phyloP scores from a whole-genome alignment of 2,797 vertebrate genomes.

The Thripadectes ignobilis region DNA sequence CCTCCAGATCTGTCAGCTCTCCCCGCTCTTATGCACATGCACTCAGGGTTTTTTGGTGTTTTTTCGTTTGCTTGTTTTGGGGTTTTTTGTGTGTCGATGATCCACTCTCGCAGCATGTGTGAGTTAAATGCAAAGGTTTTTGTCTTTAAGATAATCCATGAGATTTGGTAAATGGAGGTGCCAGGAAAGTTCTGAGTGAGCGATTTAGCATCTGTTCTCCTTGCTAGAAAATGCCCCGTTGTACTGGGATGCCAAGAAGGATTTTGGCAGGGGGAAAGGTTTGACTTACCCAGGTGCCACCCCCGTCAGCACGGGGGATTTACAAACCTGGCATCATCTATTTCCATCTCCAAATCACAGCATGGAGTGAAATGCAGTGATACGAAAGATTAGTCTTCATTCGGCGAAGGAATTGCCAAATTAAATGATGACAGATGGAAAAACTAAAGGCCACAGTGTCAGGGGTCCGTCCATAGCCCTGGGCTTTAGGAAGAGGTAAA shows the following conservation, averaged over 20 bases:
- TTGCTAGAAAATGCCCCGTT: not conserved
- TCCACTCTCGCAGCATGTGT: not conserved
- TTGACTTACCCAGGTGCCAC: constrained; percentile 25
- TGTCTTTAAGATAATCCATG: not conserved
- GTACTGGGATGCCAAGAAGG: not conserved
- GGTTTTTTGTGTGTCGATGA: not conserved
- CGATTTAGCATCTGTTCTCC: not conserved
- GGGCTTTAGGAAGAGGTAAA: constrained; percentile 32
- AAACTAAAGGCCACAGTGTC: constrained; percentile 34
- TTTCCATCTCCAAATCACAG: constrained; percentile 42
- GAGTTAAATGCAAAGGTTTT: not conserved
- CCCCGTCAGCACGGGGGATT: not conserved
- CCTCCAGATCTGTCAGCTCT: not conserved
- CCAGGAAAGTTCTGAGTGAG: not conserved
- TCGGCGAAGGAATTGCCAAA: constrained; percentile 25
- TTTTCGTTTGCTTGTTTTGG: no score
- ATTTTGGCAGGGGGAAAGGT: constrained; percentile 11
- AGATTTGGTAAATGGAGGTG: not conserved
- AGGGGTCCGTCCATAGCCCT: not conserved
- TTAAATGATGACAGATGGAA: constrained; percentile 63
- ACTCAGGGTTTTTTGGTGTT: no score
- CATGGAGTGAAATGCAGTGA: not conserved
- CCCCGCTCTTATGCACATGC: accelerated
- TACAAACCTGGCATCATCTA: constrained; percentile 28
- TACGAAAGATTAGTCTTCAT: constrained; percentile 32